Base-by-base conservation (phyloP, 2,888 invertebrate genomes). In the Ennomos fuscantarius region DNA sequence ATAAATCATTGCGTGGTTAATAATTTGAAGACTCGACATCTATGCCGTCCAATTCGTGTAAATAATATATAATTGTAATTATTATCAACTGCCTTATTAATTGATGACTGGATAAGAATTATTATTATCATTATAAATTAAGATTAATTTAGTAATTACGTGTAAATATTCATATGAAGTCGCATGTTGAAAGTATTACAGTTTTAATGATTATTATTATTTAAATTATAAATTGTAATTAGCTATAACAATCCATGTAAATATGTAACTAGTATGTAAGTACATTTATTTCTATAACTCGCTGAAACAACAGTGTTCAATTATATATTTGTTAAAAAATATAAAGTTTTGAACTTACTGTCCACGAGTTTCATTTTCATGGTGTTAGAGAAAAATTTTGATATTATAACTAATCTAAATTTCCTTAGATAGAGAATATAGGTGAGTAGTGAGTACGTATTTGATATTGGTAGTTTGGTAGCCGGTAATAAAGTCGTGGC, bases 291-390 rank as follows among this genome's bases (percentile, higher is more conserved):
- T 79, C 77, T 82, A 76, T 72, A 78, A 79, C 76, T 78, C 84
- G 74, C 87, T 84, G 78, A 74, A 74, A 52, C 45, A 46, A 72
- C 80, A 84, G 83, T 81, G 75, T 84, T 82, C 81, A 76, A 82
- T 83, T 87, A 82, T 90, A 91, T 92, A 91, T 90, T 91, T 92
- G 91, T 91, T 92, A 92, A 81, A 90, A 89, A 91, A 89, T 88
- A 91, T 86, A 89, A 90, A 90, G 83, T 87, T 88, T 82, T 81
- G 81, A 84, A 83, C 79, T 69, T 74, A 76, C 77, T 74, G 66
- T 57, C 45, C 51, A 62, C 44, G 63, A 51, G 65, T 78, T 74
- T 81, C 60, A 74, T 76, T 78, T 62, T 24, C 24, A 24, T 24
- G 24, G 6, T 24, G 6, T 6, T 24, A 24, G 6, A 2, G 1